A percentile compares a stretch with the other conserved stretches of the same genome.
These are phyloP conservation scores for Balearica regulorum DNA, from an alignment of 2,797 vertebrate species.

Conservation along the genomic window DNA sequence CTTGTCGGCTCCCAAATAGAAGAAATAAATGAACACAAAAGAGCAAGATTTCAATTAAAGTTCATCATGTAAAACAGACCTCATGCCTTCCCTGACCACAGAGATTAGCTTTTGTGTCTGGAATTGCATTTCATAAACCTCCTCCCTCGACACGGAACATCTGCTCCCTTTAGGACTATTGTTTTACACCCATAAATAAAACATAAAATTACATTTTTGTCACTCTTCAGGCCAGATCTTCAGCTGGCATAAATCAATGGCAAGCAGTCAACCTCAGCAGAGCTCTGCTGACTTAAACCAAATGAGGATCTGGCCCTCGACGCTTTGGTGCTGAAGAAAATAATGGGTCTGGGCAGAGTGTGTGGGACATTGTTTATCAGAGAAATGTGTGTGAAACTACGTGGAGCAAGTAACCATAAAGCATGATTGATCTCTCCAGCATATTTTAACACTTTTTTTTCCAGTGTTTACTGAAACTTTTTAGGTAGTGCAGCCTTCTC, in stretches of 20 bases:
- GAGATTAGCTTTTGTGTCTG: conserved; percentile 71
- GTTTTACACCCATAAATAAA: conserved; percentile 77
- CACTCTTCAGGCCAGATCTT: conserved; percentile 70
- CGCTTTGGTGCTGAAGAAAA: conserved; percentile 67
- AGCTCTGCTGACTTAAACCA: conserved; percentile 54
- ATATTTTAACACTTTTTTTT: conserved; percentile 69
- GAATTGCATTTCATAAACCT: conserved; percentile 69
- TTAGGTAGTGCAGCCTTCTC: conserved; percentile 72
- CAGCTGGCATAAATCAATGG: conserved; percentile 63
- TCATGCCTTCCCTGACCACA: conserved; percentile 68
- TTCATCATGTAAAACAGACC: conserved; percentile 63
- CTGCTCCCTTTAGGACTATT: conserved; percentile 70
- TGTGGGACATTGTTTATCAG: conserved; percentile 74
- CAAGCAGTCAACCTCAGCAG: conserved; percentile 58
- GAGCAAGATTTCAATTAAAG: conserved; percentile 73
- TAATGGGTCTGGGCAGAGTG: conserved; percentile 70
- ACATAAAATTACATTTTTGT: conserved; percentile 77
- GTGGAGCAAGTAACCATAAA: conserved; percentile 60
- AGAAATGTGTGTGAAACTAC: conserved; percentile 61
- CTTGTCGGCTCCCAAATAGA: conserved; percentile 47
- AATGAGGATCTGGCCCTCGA: conserved; percentile 58
- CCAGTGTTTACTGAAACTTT: conserved; percentile 73
- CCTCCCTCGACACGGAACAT: conserved; percentile 55
- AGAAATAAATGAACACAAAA: conserved; percentile 55
- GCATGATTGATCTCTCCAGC: conserved; percentile 71